Evolutionary conservation across 2,797 vertebrate genomes (phyloP), one percentile per base, ranked within the genome.

Genomic region (Cyprinodon diabolis): DNA sequence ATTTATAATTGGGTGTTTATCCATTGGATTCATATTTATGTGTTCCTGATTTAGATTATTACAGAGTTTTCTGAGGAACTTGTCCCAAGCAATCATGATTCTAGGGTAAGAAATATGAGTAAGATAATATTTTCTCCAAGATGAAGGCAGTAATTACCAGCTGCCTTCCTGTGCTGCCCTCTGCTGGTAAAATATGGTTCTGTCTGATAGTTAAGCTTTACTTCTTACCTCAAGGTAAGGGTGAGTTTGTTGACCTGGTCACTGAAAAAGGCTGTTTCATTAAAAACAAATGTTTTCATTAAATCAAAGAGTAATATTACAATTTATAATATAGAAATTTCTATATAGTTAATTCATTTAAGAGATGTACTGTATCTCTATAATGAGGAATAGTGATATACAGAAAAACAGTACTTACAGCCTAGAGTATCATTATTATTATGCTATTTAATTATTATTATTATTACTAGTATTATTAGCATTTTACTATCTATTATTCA

Each of bases 91-190:
- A 48, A 21, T 21, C 23, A 30, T 3, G 19, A 56, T 4, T 30
- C 57, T 25, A 11, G 14, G 2, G 10, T 30, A 49, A 54, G 13
- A 12, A 4, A 14, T 48, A 2, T 25, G 10, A 13, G 11, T 7
- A 45, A 51, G 51, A 43, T 0, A 62, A 23, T 2, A 49, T 48
- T 6, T 1, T 47, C 5, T 12, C 1, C 23, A 9, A 23, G 65
- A 21, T 1, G 0, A 15, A 66, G 48, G 35, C 30, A 75, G 23
- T 67, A 12, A 40, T 55, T 67, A 49, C 67, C 66, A 80, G 70
- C 60, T 72, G 58, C 75, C 79, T 68, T 78, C 77, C 74, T 77
- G 25, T 86, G 62, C 84, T 85, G 90, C 86, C 89, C 86, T 80
- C 91, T 88, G 81, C 83, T 91, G 91, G 90, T 23, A 8, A 1